Base-by-base conservation (phyloP, 2,797 vertebrate genomes). In the Masticophis lateralis region DNA sequence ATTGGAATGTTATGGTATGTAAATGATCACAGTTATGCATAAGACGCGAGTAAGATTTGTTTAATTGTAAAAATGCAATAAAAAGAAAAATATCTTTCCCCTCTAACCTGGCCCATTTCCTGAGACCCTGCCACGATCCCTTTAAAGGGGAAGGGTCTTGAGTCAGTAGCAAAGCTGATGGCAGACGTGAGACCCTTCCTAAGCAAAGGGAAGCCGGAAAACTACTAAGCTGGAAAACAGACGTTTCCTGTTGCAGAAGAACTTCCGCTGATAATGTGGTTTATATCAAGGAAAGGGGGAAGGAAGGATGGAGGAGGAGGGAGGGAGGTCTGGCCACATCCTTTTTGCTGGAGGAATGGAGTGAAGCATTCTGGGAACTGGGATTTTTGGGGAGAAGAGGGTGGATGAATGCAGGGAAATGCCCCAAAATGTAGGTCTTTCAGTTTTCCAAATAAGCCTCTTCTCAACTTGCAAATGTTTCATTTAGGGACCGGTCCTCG, bases 191-290 rank as follows among this genome's bases (percentile, higher is more conserved):
- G 43, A n/a, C 56, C 11, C 1, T 61, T 55, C 18, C 8, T 51
- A 93, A 53, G 92, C 87, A 91, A 94, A 89, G 91, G 96, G 94
- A 95, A 94, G 92, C 43, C 0, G 8, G 27, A 90, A 92, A 83
- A n/a, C 56, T 0, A 18, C 22, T 61, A 25, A 88, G 83, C 47
- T 22, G 3, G 69, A 43, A 61, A 87, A 47, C 63, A 90, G 89
- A 87, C 7, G n/a, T 88, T 91, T 92, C 89, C 93, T 90, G 91
- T 7, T 16, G 5, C 32, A 22, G 5, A 53, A 20, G 22, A 32
- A 47, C 18, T 94, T 90, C 88, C 51, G 61, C n/a, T 28, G 9
- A 37, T 60, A 43, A 90, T 20, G 14, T 9, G 20, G 9, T n/a
- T 51, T 74, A 14, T n/a, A 61, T 83, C 37, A 53, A 88, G 28